Conservation (phyloP, 92 coral and sea anemone genomes). For the Porites lobata region DNA sequence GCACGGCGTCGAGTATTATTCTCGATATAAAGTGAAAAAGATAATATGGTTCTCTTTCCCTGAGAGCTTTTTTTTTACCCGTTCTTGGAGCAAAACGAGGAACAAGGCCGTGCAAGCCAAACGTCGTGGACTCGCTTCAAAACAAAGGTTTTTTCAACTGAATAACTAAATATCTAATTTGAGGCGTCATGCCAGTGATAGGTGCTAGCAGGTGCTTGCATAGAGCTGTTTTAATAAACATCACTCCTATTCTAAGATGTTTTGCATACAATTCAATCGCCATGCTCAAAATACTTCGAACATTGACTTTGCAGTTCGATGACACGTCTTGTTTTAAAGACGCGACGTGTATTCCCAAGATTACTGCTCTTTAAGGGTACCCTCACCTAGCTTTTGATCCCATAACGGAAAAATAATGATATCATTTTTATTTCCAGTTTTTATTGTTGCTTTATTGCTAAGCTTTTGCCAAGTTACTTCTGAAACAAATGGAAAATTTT, state of each 20-base stretch:
- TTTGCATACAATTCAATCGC: conserved; percentile 51
- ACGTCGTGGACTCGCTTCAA: not conserved
- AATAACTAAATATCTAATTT: conserved; percentile 12
- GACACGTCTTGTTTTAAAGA: not conserved
- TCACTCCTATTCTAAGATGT: conserved; percentile 49
- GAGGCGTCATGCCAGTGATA: not conserved
- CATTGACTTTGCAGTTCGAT: conserved; percentile 3
- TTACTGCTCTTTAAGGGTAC: not conserved
- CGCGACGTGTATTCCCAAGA: not conserved
- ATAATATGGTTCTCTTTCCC: not conserved
- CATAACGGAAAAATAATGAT: too few species aligned
- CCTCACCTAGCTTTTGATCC: not conserved
- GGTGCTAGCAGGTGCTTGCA: conserved; percentile 42
- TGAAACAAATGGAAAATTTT: conserved; percentile 2
- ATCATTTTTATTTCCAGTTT: not conserved
- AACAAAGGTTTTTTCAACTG: not conserved
- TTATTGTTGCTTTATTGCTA: too few species aligned
- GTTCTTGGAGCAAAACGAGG: not conserved
- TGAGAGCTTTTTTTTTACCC: not conserved
- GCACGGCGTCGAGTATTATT: not conserved
- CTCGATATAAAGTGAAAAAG: not conserved
- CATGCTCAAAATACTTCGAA: conserved; percentile 12
- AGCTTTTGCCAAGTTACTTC: not conserved
- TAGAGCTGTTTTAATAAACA: conserved; percentile 39
- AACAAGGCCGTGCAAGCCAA: not conserved